These are phyloP conservation scores for Poeciliopsis turrubarensis DNA, from an alignment of 2,113 vertebrate genomes.

Conservation along the genomic window DNA sequence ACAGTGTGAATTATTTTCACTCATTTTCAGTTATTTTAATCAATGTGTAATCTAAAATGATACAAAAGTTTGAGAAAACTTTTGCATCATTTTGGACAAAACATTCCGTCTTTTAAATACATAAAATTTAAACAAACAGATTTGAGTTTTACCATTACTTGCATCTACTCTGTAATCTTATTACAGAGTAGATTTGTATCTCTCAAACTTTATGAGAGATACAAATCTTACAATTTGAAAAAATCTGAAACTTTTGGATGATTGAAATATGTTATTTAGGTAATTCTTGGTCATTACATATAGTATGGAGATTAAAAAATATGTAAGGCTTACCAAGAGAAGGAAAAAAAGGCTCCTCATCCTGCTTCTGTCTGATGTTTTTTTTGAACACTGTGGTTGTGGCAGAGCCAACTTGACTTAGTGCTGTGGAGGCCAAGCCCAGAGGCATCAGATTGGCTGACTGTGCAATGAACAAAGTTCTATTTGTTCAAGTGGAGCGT, in stretches of 20 bases:
- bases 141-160: too few species aligned
- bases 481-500: constrained; percentile 17
- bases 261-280: not conserved
- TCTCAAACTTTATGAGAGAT: not conserved
- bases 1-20: too few species aligned
- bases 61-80: not conserved
- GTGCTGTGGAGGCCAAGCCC: constrained; percentile 32
- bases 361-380: constrained; percentile 7
- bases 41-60: not conserved
- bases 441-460: constrained; percentile 41
- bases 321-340: constrained; percentile 59
- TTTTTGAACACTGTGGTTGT: constrained; percentile 11
- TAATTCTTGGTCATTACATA: not conserved
- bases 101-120: too few species aligned
- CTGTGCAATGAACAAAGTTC: constrained; percentile 4
- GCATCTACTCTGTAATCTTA: too few species aligned
- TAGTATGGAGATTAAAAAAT: not conserved
- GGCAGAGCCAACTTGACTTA: not conserved
- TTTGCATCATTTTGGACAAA: too few species aligned
- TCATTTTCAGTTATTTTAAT: too few species aligned
- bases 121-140: too few species aligned
- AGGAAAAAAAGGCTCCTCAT: constrained; percentile 53
- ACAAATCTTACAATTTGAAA: not conserved
- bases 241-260: too few species aligned
- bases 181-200: too few species aligned